Base-by-base conservation (phyloP, 2,888 invertebrate species). In the Epirrhoe tristata region DNA sequence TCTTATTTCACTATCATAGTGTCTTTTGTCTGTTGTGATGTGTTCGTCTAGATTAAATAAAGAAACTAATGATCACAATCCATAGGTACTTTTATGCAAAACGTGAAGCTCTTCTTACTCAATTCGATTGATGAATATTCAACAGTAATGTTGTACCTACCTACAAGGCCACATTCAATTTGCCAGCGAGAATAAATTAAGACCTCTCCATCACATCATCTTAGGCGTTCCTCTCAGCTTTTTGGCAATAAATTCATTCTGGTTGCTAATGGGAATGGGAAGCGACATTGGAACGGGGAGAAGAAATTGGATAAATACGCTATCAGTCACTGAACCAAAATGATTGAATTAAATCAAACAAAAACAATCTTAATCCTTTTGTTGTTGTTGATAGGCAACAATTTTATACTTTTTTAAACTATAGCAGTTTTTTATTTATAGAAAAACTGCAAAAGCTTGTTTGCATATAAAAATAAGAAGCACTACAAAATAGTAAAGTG, bases 171-270 rank as follows among this genome's bases (percentile, higher is more conserved):
- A 72, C 73, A 78, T 80, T 77, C 74, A 79, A 78, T 78, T 80
- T 76, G 66, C 68, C 74, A 67, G 69, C 72, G 66, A 61, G 24
- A 78, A 82, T 82, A 80, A 83, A 83, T 83, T 81, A 79, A 78
- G 12, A 77, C 69, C 75, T 72, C 78, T 80, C 74, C 77, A 76
- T 79, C 76, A 77, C 67, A 73, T 73, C 78, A 77, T 81, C 77
- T 78, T 74, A 74, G 70, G 71, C 70, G 77, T 74, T 77, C 73
- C 69, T 61, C 68, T 70, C 69, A 76, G 74, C 71, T 76, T 74
- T 76, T 75, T 70, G 71, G 69, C 70, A 68, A 68, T 66, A 66
- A 67, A 67, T 65, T 63, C 57, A 69, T 70, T 67, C 63, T 63
- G 58, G 54, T 57, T 59, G 65, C 60, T 70, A 66, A 70, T 70